These are phyloP conservation scores for Atopsyche davidsoni DNA, from an alignment of 1,140 invertebrate genomes.

Conservation along the genomic window DNA sequence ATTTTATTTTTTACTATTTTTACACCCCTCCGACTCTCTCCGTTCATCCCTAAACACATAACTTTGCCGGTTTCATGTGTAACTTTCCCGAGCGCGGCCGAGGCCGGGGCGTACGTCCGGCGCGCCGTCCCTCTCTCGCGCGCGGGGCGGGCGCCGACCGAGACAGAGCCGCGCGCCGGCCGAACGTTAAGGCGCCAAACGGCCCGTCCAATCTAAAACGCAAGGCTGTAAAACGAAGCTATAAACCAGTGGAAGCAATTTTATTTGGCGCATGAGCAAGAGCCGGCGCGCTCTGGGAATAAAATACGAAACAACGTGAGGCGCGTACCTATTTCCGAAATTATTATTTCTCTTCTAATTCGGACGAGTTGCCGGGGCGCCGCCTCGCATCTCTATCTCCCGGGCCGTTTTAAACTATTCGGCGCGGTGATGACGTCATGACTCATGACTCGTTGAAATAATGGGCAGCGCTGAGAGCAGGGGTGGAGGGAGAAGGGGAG, in stretches of 20 bases:
- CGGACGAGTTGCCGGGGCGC: neutral
- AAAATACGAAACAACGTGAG: constrained; percentile 24
- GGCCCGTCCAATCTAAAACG: constrained; percentile 28
- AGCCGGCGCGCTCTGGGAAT: constrained; percentile 7
- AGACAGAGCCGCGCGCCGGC: constrained; percentile 4
- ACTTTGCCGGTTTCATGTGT: constrained; percentile 23
- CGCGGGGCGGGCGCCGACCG: neutral
- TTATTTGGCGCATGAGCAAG: constrained; percentile 18
- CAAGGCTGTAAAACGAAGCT: constrained; percentile 28
- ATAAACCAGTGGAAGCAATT: constrained; percentile 29
- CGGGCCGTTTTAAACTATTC: no score
- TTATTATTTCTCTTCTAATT: constrained; percentile 11
- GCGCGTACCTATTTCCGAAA: constrained; percentile 17
- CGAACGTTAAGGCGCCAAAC: neutral
- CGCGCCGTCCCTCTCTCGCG: neutral
- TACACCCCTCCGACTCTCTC: constrained; percentile 16
- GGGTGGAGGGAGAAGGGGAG: no score
- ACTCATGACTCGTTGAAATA: no score
- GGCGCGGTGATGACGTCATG: no score
- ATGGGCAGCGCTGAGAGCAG: no score
- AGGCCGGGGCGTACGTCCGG: neutral
- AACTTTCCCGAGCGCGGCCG: neutral
- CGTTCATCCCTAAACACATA: constrained; percentile 23
- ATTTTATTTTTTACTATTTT: constrained; percentile 26
- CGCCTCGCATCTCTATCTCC: neutral